Percentiles rank a stretch among this genome's conserved stretches.
Evolutionary conservation across 2,113 vertebrate species (phyloP).

Genomic region (Gallinago media): DNA sequence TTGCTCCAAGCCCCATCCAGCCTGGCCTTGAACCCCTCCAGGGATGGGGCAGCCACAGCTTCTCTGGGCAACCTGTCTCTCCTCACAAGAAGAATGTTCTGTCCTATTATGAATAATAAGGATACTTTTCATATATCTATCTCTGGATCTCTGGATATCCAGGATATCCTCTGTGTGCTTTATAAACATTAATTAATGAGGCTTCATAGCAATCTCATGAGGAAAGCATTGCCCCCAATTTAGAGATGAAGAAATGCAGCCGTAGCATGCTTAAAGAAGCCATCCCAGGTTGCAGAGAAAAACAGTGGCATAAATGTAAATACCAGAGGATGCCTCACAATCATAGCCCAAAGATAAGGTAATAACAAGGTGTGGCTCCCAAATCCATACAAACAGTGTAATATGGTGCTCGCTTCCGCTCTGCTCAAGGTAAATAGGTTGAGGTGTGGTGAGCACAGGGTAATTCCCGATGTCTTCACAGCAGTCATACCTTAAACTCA

Average conservation of each 20-base stretch:
- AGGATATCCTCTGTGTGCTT: not conserved
- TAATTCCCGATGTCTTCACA: not conserved
- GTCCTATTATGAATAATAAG: not conserved
- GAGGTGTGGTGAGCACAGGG: slow-evolving; percentile 10
- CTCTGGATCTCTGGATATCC: not conserved
- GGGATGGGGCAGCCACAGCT: too few species aligned
- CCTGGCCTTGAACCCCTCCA: too few species aligned
- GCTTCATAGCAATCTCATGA: slow-evolving; percentile 3
- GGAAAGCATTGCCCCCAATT: not conserved
- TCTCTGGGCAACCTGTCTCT: too few species aligned
- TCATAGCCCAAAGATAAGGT: slow-evolving; percentile 60
- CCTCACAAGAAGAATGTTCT: not conserved
- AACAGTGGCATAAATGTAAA: not conserved
- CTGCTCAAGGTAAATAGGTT: slow-evolving; percentile 22
- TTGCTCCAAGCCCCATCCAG: too few species aligned
- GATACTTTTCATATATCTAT: not conserved
- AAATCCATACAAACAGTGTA: slow-evolving; percentile 6
- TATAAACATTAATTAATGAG: slow-evolving; percentile 32
- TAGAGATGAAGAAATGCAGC: slow-evolving; percentile 32
- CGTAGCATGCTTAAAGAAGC: not conserved
- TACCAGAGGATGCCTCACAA: not conserved
- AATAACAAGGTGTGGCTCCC: slow-evolving; percentile 50
- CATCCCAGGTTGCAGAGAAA: not conserved
- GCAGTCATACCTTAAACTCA: not conserved
- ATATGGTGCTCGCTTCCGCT: not conserved